Base-by-base conservation (phyloP, 2,888 invertebrate genomes). In the Tipula unca region DNA sequence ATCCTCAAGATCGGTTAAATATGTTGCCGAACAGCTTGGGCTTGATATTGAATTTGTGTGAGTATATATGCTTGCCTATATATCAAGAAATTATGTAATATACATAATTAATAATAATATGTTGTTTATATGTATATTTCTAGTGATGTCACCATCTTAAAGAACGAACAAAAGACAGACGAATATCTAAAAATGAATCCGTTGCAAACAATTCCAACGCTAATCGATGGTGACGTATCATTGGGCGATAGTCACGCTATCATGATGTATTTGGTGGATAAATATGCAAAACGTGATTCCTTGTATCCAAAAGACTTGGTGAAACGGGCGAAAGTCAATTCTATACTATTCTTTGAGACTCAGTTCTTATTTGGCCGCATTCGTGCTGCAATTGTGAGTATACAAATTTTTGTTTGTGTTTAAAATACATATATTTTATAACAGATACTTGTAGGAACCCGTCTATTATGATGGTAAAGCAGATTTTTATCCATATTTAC, bases 231-330 rank as follows among this genome's bases (percentile, higher is more conserved):
- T 86, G 92, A 92, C 29, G 91, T 91, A 87, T 87, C 89, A 90
- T 39, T 89, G 89, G 89, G 84, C 84, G 85, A 85, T 86, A 91
- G 91, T 86, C 90, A 91, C 85, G 90, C 91, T 1, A 91, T 92
- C 32, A 87, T 88, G 6, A 87, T 88, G 29, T 92, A 91, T 88
- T 88, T 93, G 85, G 90, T 89, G 0, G 89, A 89, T 84, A 91
- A 91, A 87, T 93, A 92, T 87, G 91, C 89, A 0, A 89, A 90
- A 86, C 89, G 91, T 87, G 91, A 92, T 86, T 87, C 89, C 1
- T 88, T 93, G n/a, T 93, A 93, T 87, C 93, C 93, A 0, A 91
- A 90, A 86, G 92, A 92, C 87, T 87, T 90, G 0, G 87, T 90
- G 86, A 88, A 88, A 86, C 88, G 92, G 85, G 92, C 92, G 0